Conservation (phyloP, 2,797 vertebrate species). For the Balearica regulorum region DNA sequence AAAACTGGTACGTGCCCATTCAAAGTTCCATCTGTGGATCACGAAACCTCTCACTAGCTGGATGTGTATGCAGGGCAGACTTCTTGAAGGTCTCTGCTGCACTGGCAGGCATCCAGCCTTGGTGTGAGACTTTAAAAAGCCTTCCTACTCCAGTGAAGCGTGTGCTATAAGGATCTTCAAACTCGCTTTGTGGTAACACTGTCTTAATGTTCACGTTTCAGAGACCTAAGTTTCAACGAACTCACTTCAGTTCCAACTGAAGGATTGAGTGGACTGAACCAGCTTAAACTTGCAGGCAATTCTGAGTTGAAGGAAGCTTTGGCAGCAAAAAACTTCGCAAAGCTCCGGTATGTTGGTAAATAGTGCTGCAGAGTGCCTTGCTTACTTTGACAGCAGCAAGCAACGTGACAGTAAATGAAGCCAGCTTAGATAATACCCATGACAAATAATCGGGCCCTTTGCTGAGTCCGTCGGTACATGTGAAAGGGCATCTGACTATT, state of each 20-base stretch:
- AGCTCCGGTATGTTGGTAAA: slow-evolving; percentile 84
- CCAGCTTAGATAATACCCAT: not conserved
- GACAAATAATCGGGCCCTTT: not conserved
- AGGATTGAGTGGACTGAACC: slow-evolving; percentile 86
- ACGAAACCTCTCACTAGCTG: not conserved
- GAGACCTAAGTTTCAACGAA: slow-evolving; percentile 92
- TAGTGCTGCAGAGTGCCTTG: not conserved
- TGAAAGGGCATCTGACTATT: not conserved
- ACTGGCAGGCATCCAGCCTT: not conserved
- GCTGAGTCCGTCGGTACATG: not conserved
- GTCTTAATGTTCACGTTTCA: slow-evolving; percentile 65
- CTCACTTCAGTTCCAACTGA: slow-evolving; percentile 83
- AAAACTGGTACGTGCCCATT: not conserved
- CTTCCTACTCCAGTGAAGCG: not conserved
- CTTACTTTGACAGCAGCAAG: not conserved
- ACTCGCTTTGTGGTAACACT: not conserved
- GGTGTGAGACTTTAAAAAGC: not conserved
- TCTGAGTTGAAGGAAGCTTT: slow-evolving; percentile 85
- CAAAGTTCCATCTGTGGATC: not conserved
- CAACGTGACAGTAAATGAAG: not conserved
- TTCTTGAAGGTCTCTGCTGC: not conserved
- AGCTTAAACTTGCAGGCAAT: slow-evolving; percentile 93
- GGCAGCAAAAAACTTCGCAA: slow-evolving; percentile 85
- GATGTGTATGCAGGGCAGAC: not conserved
- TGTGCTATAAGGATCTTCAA: not conserved